phyloP scores from a whole-genome alignment of 2,888 invertebrate species.

The Stenodera caucasica region DNA sequence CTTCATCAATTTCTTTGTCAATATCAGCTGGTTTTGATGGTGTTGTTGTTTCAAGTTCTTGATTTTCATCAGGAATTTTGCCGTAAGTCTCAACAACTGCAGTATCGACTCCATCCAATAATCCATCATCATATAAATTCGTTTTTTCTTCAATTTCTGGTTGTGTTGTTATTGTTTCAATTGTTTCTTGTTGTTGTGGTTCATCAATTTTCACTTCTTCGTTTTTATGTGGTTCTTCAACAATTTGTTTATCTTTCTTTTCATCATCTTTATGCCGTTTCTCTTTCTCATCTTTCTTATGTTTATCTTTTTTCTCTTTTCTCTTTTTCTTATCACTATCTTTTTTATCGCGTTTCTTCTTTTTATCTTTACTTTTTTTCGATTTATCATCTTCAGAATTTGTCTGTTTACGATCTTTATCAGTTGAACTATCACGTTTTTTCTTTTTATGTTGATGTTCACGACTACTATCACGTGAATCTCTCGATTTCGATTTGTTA shows the following conservation, averaged over 20 bases:
- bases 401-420: conserved; percentile 43
- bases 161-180: conserved; percentile 57
- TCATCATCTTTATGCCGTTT: conserved; percentile 45
- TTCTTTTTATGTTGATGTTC: conserved; percentile 50
- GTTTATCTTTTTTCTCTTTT: conserved; percentile 55
- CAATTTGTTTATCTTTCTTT: conserved; percentile 50
- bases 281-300: conserved; percentile 49
- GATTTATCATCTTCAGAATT: conserved; percentile 51
- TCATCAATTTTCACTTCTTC: conserved; percentile 56
- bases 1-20: conserved; percentile 48
- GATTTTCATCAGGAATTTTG: conserved; percentile 49
- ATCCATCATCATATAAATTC: conserved; percentile 62
- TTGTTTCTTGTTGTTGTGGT: conserved; percentile 51
- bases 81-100: conserved; percentile 63
- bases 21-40: conserved; percentile 33
- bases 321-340: conserved; percentile 55
- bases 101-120: conserved; percentile 60
- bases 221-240: conserved; percentile 48
- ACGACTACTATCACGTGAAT: conserved; percentile 37
- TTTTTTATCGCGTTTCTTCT: conserved; percentile 60
- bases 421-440: conserved; percentile 43
- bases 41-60: conserved; percentile 30
- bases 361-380: conserved; percentile 57
- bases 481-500: conserved; percentile 55
- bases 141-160: conserved; percentile 39